Percentiles rank a stretch among this genome's conserved stretches.
These are phyloP conservation scores for Actias luna DNA, from an alignment of 2,888 invertebrate species.

Conservation along the genomic window DNA sequence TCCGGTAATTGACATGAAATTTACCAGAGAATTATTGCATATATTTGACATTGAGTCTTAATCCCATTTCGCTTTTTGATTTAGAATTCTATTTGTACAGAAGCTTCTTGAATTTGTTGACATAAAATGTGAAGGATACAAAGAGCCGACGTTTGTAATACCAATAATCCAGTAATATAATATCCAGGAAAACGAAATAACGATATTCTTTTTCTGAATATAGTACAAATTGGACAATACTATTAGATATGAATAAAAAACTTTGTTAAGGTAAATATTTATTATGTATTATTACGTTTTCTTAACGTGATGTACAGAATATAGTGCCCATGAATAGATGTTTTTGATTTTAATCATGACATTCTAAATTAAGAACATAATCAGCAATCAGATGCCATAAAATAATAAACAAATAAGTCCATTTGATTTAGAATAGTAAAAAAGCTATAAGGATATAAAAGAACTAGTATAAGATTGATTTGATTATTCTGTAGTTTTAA, in stretches of 20 bases:
- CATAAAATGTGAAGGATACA: background rate
- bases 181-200: background rate
- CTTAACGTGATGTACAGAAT: background rate
- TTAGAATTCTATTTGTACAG: background rate
- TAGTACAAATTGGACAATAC: background rate
- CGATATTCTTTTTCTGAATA: too few species aligned
- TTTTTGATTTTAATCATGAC: background rate
- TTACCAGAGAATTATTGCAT: background rate
- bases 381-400: background rate
- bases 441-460: background rate
- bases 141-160: background rate
- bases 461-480: background rate
- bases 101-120: background rate
- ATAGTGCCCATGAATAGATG: background rate
- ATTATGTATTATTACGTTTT: background rate
- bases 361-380: background rate
- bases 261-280: background rate
- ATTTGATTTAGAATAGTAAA: background rate
- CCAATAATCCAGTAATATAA: too few species aligned
- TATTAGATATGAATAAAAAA: background rate
- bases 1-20: background rate
- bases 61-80: too few species aligned
- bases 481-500: background rate
- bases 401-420: background rate
- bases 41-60: background rate